phyloP scores from a whole-genome alignment of 2,797 vertebrate genomes.

The Lindbergichthys nudifrons region DNA sequence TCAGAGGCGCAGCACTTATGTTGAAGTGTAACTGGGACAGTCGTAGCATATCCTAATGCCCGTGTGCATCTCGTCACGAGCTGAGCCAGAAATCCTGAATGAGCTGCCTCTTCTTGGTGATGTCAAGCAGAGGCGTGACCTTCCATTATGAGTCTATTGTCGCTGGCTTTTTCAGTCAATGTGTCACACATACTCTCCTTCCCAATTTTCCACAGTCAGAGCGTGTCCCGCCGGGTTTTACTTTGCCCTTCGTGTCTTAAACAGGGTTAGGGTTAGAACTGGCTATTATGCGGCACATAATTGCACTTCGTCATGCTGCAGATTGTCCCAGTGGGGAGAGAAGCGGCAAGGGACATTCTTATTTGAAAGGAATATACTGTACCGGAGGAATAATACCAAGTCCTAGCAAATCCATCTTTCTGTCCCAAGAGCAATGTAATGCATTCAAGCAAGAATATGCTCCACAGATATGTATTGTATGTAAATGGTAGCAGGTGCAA shows the following conservation, averaged over 20 bases:
- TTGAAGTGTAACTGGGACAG: conserved; percentile 28
- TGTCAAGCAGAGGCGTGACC: conserved; percentile 72
- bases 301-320: conserved; percentile 80
- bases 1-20: conserved; percentile 21
- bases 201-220: conserved; percentile 74
- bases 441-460: conserved; percentile 58
- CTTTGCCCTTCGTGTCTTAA: conserved; percentile 75
- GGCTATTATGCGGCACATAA: conserved; percentile 80
- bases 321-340: conserved; percentile 74
- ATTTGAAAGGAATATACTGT: conserved; percentile 71
- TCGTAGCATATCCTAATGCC: conserved; percentile 46
- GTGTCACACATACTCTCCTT: conserved; percentile 74
- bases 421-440: conserved; percentile 70
- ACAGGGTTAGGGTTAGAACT: conserved; percentile 77
- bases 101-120: conserved; percentile 56
- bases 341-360: conserved; percentile 55
- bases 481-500: conserved; percentile 47
- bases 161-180: conserved; percentile 70
- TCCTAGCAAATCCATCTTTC: conserved; percentile 76
- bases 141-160: conserved; percentile 80
- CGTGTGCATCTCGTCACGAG: conserved; percentile 50
- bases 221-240: conserved; percentile 66
- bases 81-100: conserved; percentile 63
- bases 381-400: conserved; percentile 67
- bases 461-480: conserved; percentile 55